Conservation (phyloP, 1,140 invertebrate species). For the Forficula auricularia region DNA sequence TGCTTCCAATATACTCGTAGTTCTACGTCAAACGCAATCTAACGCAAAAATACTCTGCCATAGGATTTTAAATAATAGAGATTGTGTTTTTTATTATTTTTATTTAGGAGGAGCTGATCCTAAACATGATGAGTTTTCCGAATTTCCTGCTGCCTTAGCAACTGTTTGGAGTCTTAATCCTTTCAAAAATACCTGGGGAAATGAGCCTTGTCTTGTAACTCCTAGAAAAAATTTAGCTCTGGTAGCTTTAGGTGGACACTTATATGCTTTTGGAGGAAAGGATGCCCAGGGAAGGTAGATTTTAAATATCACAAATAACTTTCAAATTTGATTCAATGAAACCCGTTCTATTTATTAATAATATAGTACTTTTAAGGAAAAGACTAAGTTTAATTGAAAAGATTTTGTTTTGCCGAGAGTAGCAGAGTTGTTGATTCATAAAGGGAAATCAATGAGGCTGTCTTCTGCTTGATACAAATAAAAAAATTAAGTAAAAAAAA, state of each 20-base stretch:
- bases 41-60: no score
- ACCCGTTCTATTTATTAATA: background rate
- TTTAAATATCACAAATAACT: slow-evolving; percentile 11
- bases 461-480: no score
- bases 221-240: slow-evolving; percentile 39
- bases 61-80: no score
- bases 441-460: no score
- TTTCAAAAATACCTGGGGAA: slow-evolving; percentile 34
- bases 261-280: slow-evolving; percentile 42
- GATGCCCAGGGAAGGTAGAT: slow-evolving; percentile 37
- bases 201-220: slow-evolving; percentile 31
- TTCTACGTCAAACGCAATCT: no score
- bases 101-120: slow-evolving; percentile 37
- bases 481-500: no score
- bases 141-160: slow-evolving; percentile 32
- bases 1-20: no score
- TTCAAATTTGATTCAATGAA: background rate
- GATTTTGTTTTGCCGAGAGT: no score
- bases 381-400: no score
- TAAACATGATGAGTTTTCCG: slow-evolving; percentile 30
- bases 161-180: slow-evolving; percentile 45
- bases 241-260: slow-evolving; percentile 31
- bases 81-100: slow-evolving; percentile 2
- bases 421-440: no score
- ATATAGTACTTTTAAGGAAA: no score